Percentiles rank a stretch among this genome's conserved stretches.
These are phyloP conservation scores for Sebastes nivosus DNA, from an alignment of 2,797 vertebrate species.

Conservation along the genomic window DNA sequence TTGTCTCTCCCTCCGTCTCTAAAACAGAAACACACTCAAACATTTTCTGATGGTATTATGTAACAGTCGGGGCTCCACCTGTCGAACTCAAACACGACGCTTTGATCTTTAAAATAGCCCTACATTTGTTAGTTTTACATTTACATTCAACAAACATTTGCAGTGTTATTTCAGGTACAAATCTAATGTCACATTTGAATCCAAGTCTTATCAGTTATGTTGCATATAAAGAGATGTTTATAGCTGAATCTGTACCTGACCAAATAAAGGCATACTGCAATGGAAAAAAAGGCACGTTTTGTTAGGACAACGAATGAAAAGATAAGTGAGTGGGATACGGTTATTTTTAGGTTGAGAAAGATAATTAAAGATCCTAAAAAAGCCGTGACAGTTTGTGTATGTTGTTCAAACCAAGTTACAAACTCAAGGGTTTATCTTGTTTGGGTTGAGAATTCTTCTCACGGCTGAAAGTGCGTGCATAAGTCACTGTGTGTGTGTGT, in stretches of 20 bases:
- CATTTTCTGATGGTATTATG: conserved; percentile 10
- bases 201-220: background rate
- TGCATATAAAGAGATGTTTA: conserved; percentile 2
- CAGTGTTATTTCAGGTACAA: background rate
- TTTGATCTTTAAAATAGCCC: conserved; percentile 9
- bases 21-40: conserved; percentile 14
- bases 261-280: conserved; percentile 28
- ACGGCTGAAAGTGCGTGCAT: conserved; percentile 1
- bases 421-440: conserved; percentile 64
- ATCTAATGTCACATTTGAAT: background rate
- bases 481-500: background rate
- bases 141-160: background rate
- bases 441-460: conserved; percentile 61
- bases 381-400: conserved; percentile 65
- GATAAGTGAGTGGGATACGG: background rate
- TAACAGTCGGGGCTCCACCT: conserved; percentile 18
- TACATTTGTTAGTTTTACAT: background rate
- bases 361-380: conserved; percentile 73
- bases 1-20: background rate
- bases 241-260: background rate
- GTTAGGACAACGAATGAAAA: conserved; percentile 33
- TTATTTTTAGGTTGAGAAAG: conserved; percentile 52
- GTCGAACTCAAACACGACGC: background rate
- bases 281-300: conserved; percentile 11
- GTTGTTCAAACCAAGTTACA: conserved; percentile 58